A percentile compares a stretch with the other conserved stretches of the same genome.
Conservation (phyloP, 2,888 invertebrate genomes). For the Lasiommata megera region DNA sequence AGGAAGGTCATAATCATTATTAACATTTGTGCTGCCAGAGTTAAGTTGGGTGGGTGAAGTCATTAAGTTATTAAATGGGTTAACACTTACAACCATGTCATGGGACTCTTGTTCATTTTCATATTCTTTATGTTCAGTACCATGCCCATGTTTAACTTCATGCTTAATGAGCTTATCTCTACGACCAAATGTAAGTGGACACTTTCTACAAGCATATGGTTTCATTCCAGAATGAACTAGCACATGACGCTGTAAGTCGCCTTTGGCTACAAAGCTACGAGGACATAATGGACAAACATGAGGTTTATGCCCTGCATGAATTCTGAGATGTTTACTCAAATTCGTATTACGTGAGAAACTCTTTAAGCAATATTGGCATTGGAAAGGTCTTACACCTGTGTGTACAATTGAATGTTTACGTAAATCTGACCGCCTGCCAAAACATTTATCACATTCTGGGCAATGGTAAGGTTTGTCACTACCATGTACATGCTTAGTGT, state of each 20-base stretch:
- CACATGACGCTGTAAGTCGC: constrained; percentile 85
- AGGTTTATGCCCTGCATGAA: constrained; percentile 86
- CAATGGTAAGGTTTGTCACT: constrained; percentile 87
- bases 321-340: constrained; percentile 87
- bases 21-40: constrained; percentile 43
- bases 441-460: constrained; percentile 85
- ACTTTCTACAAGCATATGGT: constrained; percentile 84
- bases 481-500: constrained; percentile 85
- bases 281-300: constrained; percentile 88
- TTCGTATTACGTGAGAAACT: constrained; percentile 90
- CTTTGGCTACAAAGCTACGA: constrained; percentile 86
- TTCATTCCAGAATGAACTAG: constrained; percentile 85
- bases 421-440: constrained; percentile 86
- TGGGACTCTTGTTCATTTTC: constrained; percentile 60
- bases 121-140: constrained; percentile 53
- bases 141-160: constrained; percentile 82
- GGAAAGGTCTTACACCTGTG: constrained; percentile 87
- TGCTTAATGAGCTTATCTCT: constrained; percentile 86
- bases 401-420: constrained; percentile 89
- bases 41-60: constrained; percentile 62
- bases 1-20: constrained; percentile 65
- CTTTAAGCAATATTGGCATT: constrained; percentile 87
- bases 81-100: constrained; percentile 83
- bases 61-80: constrained; percentile 79
- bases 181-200: constrained; percentile 84